Evolutionary conservation across 2,797 vertebrate genomes (phyloP), one percentile per base, ranked within the genome.

Genomic region (Potorous gilbertii): DNA sequence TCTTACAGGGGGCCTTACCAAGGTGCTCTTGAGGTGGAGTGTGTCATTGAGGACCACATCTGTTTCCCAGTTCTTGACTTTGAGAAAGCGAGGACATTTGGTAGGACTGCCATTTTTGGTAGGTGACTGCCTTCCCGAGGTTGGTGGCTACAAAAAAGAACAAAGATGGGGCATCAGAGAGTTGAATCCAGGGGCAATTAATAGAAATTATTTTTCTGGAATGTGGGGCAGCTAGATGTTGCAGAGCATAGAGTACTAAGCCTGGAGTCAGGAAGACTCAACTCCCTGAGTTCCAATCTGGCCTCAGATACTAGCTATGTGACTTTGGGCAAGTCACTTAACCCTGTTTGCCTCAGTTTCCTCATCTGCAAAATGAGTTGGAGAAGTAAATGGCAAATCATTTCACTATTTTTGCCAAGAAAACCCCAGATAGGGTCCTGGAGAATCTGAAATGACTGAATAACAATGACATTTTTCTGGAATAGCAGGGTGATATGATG

Each of bases 1-100:
- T 13, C 52, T 1, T 0, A 0, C 87, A 14, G 0, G 57, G n/a
- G 27, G 3, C 97, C 98, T 98, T 98, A 99, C 99, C 99, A 99
- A 98, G 0, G 99, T 98, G 18, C 99, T 99, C 98, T 98, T 99
- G 87, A 99, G 99, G 97, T 99, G 99, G 92, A 99, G 98, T 0
- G 99, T 99, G 97, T 99, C 99, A 0, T 98, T 99, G 97, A 99
- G 99, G 95, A 99, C 92, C 0, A 98, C 98, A 0, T 99, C 99
- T 0, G 98, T 99, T 98, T 99, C 99, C 99, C 99, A 99, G 98
- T 99, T 99, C 98, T 99, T 99, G 98, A 99, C 98, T 97, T 99
- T 99, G 96, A 99, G 98, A 95, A 99, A 99, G 54, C 99, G 99
- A 0, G 99, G 99, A 96, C 99, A 99, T 98, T 99, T 99, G 98